phyloP scores from a whole-genome alignment of 2,888 invertebrate genomes.

The Anagyrus pseudococci region DNA sequence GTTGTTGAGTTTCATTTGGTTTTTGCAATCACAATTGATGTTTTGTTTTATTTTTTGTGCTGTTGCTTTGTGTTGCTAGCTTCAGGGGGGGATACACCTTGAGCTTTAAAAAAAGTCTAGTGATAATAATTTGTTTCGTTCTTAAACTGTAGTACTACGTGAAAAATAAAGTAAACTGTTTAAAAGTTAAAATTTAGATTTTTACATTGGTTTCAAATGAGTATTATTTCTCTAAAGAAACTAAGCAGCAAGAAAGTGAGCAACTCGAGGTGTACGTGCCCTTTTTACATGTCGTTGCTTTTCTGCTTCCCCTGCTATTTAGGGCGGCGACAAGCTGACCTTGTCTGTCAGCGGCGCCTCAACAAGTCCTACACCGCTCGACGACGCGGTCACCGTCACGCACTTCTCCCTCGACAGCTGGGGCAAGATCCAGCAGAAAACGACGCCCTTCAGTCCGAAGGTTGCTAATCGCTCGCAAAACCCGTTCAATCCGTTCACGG shows the following conservation, averaged over 20 bases:
- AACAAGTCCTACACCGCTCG: slow-evolving; percentile 46
- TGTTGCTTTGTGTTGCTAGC: slow-evolving; percentile 44
- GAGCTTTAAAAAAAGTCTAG: slow-evolving; percentile 13
- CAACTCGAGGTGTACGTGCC: slow-evolving; percentile 32
- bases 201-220: background rate
- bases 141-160: background rate
- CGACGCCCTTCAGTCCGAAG: slow-evolving; percentile 55
- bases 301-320: slow-evolving; percentile 45
- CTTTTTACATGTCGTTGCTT: slow-evolving; percentile 46
- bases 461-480: slow-evolving; percentile 57
- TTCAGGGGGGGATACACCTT: slow-evolving; percentile 36
- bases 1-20: no score
- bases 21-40: slow-evolving; percentile 23
- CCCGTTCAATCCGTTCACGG: slow-evolving; percentile 61
- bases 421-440: slow-evolving; percentile 64
- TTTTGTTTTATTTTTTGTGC: slow-evolving; percentile 36
- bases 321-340: slow-evolving; percentile 77
- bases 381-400: slow-evolving; percentile 69
- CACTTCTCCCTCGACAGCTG: slow-evolving; percentile 65
- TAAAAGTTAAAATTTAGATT: background rate
- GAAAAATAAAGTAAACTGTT: background rate
- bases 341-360: slow-evolving; percentile 68
- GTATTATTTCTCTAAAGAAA: background rate
- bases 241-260: no score
- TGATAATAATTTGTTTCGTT: background rate